These are phyloP conservation scores for Drosophila gunungcola DNA, from an alignment of 1,140 invertebrate species.

Conservation along the genomic window DNA sequence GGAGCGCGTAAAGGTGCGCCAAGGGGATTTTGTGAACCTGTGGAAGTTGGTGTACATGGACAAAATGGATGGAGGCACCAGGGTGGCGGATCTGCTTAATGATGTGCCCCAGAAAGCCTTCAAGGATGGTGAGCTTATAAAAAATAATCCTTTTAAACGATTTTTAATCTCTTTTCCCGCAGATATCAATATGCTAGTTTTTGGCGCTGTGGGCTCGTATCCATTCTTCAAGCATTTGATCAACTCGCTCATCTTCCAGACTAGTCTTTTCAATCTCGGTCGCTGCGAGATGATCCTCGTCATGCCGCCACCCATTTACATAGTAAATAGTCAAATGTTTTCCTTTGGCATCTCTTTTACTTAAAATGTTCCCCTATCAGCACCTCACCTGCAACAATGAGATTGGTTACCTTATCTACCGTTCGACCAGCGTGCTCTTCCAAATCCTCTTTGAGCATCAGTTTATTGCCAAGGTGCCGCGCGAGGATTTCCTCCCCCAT, in stretches of 20 bases:
- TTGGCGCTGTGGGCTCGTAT: conserved; percentile 86
- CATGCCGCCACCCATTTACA: conserved; percentile 86
- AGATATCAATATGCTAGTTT: conserved; percentile 85
- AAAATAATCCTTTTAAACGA: background rate
- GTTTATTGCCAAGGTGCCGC: conserved; percentile 86
- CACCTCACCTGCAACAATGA: conserved; percentile 72
- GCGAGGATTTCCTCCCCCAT: conserved; percentile 86
- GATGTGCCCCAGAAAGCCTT: conserved; percentile 75
- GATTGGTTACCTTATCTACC: conserved; percentile 82
- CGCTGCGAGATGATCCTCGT: conserved; percentile 86
- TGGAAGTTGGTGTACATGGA: conserved; percentile 86
- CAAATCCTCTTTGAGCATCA: conserved; percentile 86
- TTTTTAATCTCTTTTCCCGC: background rate
- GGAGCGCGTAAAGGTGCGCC: conserved; percentile 71
- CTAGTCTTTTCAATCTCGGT: conserved; percentile 85
- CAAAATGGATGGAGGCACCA: conserved; percentile 86
- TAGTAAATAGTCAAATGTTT: conserved; percentile 80
- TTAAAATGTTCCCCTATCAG: conserved; percentile 16
- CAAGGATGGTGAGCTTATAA: conserved; percentile 49
- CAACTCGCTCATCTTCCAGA: conserved; percentile 86
- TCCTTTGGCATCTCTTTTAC: background rate
- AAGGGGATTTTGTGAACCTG: conserved; percentile 86
- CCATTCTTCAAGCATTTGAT: conserved; percentile 86
- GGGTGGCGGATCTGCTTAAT: conserved; percentile 85
- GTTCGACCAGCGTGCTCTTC: conserved; percentile 86